phyloP scores from a whole-genome alignment of 2,888 invertebrate genomes.

The Trisateles emortualis region DNA sequence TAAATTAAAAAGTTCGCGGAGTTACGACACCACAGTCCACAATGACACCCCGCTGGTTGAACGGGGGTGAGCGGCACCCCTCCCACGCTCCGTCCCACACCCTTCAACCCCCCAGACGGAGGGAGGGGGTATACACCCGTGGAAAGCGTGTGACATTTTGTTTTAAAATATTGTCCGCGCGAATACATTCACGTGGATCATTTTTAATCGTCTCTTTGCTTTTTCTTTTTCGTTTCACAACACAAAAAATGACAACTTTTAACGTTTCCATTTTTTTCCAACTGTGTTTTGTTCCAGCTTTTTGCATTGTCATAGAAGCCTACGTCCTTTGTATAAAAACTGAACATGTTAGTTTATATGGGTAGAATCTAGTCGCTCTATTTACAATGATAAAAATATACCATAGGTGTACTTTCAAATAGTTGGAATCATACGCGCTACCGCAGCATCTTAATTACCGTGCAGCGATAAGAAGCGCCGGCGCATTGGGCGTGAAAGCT shows the following conservation, averaged over 20 bases:
- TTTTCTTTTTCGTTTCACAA: slow-evolving; percentile 64
- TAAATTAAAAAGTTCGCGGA: slow-evolving; percentile 87
- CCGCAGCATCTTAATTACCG: slow-evolving; percentile 71
- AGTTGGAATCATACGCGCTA: slow-evolving; percentile 54
- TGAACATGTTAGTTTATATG: neutral
- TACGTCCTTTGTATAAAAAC: slow-evolving; percentile 1
- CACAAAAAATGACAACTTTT: slow-evolving; percentile 50
- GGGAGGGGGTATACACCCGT: slow-evolving; percentile 76
- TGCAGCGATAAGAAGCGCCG: slow-evolving; percentile 67
- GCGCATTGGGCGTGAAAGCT: slow-evolving; percentile 78
- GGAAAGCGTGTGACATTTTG: slow-evolving; percentile 87
- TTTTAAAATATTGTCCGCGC: slow-evolving; percentile 87
- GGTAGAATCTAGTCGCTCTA: neutral
- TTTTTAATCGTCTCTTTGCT: slow-evolving; percentile 79
- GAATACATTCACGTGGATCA: slow-evolving; percentile 85
- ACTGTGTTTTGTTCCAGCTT: slow-evolving; percentile 32
- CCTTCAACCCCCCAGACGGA: slow-evolving; percentile 47
- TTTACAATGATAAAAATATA: neutral
- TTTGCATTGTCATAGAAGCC: slow-evolving; percentile 31
- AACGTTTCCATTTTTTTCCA: slow-evolving; percentile 41
- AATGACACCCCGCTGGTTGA: slow-evolving; percentile 79
- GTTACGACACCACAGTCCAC: slow-evolving; percentile 87
- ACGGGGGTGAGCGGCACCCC: slow-evolving; percentile 54
- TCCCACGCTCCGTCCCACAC: slow-evolving; percentile 42
- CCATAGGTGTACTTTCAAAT: slow-evolving; percentile 28